Conservation (phyloP, 2,888 invertebrate genomes). For the Choristoneura rosaceana region DNA sequence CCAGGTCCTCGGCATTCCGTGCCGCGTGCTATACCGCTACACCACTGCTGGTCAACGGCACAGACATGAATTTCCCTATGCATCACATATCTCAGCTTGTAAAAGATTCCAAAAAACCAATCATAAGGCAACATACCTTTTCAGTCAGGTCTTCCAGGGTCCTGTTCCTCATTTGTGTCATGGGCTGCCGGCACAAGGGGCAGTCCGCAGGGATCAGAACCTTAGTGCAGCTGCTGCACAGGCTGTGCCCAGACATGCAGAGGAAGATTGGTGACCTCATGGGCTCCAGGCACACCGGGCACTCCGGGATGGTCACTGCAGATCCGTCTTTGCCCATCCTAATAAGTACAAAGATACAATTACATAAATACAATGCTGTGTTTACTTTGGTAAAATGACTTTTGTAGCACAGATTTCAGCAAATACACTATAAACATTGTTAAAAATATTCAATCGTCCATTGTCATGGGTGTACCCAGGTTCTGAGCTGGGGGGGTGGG, state of each 20-base stretch:
- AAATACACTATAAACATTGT: too few species aligned
- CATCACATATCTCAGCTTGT: too few species aligned
- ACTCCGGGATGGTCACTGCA: slow-evolving; percentile 66
- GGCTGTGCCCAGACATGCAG: slow-evolving; percentile 76
- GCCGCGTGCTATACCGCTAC: too few species aligned
- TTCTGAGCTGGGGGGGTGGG: too few species aligned
- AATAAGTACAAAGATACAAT: background rate
- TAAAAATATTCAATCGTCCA: too few species aligned
- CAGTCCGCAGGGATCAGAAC: slow-evolving; percentile 66
- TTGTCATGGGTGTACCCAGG: too few species aligned
- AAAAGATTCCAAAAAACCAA: too few species aligned
- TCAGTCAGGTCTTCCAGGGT: slow-evolving; percentile 71
- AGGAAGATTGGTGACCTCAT: slow-evolving; percentile 76
- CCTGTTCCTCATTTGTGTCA: slow-evolving; percentile 80
- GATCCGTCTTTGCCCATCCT: slow-evolving; percentile 13
- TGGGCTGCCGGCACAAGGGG: slow-evolving; percentile 73
- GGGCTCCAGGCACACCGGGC: slow-evolving; percentile 72
- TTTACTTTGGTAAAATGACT: too few species aligned
- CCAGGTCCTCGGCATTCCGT: too few species aligned
- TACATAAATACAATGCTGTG: background rate
- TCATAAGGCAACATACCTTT: slow-evolving; percentile 62
- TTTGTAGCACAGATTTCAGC: too few species aligned
- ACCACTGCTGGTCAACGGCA: too few species aligned
- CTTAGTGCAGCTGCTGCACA: slow-evolving; percentile 69
- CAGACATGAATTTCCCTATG: too few species aligned